phyloP scores from a whole-genome alignment of 2,113 vertebrate species.

The Anser cygnoides region DNA sequence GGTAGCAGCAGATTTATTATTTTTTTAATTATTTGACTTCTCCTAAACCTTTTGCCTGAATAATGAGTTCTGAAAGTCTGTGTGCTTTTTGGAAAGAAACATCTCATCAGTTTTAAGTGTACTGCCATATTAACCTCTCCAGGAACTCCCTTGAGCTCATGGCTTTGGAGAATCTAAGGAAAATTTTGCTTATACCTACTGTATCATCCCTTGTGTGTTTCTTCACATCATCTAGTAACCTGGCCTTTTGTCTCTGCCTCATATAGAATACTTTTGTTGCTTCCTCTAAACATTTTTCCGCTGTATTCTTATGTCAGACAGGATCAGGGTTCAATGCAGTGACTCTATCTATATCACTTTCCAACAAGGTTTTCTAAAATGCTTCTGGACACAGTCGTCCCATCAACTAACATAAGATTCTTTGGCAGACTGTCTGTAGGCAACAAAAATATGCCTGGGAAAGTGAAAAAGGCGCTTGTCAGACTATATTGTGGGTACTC shows the following conservation, averaged over 20 bases:
- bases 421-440: neutral
- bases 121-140: constrained; percentile 19
- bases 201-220: constrained; percentile 13
- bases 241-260: constrained; percentile 41
- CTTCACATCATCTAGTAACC: constrained; percentile 3
- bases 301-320: neutral
- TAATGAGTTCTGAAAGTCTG: constrained; percentile 22
- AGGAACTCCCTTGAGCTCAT: neutral
- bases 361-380: neutral
- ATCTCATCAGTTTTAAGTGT: neutral
- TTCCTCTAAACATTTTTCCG: neutral
- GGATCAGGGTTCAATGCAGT: neutral
- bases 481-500: neutral
- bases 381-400: neutral
- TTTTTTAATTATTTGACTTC: neutral
- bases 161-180: constrained; percentile 1
- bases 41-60: neutral
- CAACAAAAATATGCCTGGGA: neutral
- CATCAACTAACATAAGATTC: neutral
- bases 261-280: constrained; percentile 7
- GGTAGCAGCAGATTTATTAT: neutral
- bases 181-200: constrained; percentile 29
- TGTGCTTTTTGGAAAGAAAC: neutral
- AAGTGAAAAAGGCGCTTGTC: neutral
- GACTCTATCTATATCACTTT: neutral